Evolutionary conservation across 2,888 invertebrate genomes (phyloP).

Genomic region (Quadroppia sp.): DNA sequence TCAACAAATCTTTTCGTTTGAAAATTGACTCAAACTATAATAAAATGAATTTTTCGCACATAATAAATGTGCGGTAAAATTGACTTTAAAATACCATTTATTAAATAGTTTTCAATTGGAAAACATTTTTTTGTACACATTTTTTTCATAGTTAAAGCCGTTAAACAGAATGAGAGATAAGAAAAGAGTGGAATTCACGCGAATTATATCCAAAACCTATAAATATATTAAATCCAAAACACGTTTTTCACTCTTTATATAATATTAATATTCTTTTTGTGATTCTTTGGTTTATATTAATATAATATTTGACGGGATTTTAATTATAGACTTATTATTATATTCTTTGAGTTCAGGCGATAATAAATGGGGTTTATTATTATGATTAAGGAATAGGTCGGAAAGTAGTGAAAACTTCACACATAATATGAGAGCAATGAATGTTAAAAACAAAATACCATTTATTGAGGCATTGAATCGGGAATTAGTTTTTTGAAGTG

Average conservation of each 20-base stretch:
- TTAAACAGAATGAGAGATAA: background rate
- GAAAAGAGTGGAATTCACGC: background rate
- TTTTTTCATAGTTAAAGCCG: background rate
- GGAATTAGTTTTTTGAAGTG: background rate
- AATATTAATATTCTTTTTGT: background rate
- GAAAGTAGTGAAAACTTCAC: background rate
- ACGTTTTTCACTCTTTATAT: background rate
- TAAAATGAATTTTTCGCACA: too few species aligned
- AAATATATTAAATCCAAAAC: background rate
- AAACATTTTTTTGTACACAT: too few species aligned
- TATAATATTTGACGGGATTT: background rate
- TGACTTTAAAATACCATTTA: too few species aligned
- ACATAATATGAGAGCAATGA: background rate
- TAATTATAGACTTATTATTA: background rate
- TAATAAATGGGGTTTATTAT: background rate
- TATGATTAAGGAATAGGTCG: background rate
- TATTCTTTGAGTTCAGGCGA: background rate
- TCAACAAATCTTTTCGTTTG: too few species aligned
- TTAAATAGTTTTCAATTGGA: too few species aligned
- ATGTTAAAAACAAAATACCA: background rate
- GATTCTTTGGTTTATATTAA: background rate
- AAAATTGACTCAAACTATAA: too few species aligned
- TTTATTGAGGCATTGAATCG: background rate
- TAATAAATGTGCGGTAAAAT: too few species aligned
- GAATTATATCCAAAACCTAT: background rate